Conservation (phyloP, 1,140 invertebrate genomes). For the Pinna nobilis region DNA sequence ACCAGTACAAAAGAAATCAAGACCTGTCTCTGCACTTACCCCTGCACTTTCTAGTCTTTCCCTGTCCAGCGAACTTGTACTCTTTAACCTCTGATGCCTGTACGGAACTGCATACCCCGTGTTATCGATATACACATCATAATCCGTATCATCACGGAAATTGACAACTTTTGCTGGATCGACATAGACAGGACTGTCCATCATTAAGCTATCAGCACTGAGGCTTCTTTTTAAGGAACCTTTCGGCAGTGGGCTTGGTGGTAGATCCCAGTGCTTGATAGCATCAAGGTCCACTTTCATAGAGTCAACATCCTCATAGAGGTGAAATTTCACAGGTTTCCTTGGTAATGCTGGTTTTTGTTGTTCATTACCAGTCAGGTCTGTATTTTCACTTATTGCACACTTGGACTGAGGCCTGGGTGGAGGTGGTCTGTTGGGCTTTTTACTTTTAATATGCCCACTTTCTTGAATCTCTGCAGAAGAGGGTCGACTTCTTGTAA, state of each 20-base stretch:
- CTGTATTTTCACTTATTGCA: conserved; percentile 42
- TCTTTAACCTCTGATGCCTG: conserved; percentile 21
- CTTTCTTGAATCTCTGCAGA: conserved; percentile 12
- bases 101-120: conserved; percentile 52
- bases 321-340: conserved; percentile 8
- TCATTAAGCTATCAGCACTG: conserved; percentile 50
- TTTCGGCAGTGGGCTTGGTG: conserved; percentile 18
- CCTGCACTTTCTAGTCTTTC: too few species aligned
- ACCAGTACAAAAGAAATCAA: too few species aligned
- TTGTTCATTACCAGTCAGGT: conserved; percentile 3
- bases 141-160: conserved; percentile 39
- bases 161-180: conserved; percentile 20
- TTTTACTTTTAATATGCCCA: conserved; percentile 16
- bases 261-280: conserved; percentile 53
- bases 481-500: conserved; percentile 11
- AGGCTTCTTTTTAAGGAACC: conserved; percentile 41
- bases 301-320: conserved; percentile 35
- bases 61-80: too few species aligned
- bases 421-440: conserved; percentile 49
- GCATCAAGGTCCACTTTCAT: conserved; percentile 20
- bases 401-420: conserved; percentile 37
- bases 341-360: conserved; percentile 12
- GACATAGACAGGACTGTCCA: conserved; percentile 34
- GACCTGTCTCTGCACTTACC: too few species aligned
- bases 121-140: conserved; percentile 48